Evolutionary conservation across 2,113 vertebrate genomes (phyloP), one percentile per base, ranked within the genome.

Genomic region (Arizona elegans): DNA sequence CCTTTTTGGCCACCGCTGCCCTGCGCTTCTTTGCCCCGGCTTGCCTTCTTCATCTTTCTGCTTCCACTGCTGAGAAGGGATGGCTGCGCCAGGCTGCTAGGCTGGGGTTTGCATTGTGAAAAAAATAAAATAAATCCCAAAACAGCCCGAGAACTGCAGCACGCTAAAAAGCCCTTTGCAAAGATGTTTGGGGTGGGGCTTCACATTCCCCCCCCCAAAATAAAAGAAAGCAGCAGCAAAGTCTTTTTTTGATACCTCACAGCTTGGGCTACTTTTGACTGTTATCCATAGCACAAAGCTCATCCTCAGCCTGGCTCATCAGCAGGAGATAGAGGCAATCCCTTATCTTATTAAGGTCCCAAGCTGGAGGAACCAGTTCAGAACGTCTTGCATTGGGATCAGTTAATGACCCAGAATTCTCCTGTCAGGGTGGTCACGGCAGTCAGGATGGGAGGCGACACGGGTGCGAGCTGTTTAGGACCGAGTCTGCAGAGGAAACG

Each of bases 21-120:
- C 29, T 70, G 29, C 0, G 0, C 29, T n/a, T 70, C 62, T n/a
- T 15, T 0, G 3, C 3, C 62, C 62, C 29, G 5, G 1, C 5
- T 70, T 70, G 13, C 2, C 65, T 70, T 62, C 9, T 8, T 62
- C 59, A 62, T 62, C 59, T 11, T 62, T 26, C 58, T 59, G 23
- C 58, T 59, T 70, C 65, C 12, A 70, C 13, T 70, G 65, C 29
- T 70, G 29, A 33, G 29, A 70, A 70, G 65, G 29, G 29, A 70
- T 70, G 62, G 1, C 11, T 70, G 43, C 11, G 29, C 62, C 29
- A n/a, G 62, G 29, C 62, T 70, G 58, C 8, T 59, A 24, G 59
- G 9, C 24, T 26, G 9, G 59, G 24, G 59, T 62, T 62, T 62
- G 59, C 59, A 3, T 23, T 62, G n/a, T 15, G 10, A 70, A 70